Evolutionary conservation across 37 sponge, comb jelly and placozoan genomes (phyloP), one percentile per base, ranked within the genome.

Genomic region (Oscarella lobularis): DNA sequence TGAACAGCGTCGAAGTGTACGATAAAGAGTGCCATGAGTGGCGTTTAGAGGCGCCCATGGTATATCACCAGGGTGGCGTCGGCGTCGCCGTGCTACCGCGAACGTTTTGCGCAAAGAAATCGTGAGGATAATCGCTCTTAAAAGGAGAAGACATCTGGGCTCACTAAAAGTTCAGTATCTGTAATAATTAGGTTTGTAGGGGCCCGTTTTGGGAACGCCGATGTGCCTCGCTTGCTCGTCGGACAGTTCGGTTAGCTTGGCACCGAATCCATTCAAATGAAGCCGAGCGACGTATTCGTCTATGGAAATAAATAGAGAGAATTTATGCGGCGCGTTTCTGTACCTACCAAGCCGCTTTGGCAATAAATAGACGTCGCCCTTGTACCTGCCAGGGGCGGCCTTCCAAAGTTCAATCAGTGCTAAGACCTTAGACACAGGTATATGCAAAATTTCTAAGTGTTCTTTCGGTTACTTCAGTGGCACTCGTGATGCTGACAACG

Each of bases 251-350:
- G 90, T 86, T 34, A 93, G 78, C 72, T 84, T 89, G 31, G 89
- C 89, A 72, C 84, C 84, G 68, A 93, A 89, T 1, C 80, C 72
- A 27, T 84, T 80, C 35, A 93, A 66, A 66, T 93, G 94, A 0
- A 93, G 81, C 54, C 80, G 81, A 0, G 94, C 94, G 33, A 93
- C 94, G 78, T 93, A 86, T 77, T 93, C 94, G 75, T 93, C 91
- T 86, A 39, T 0, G 35, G 32, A 30, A 3, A 2, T 3, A 36
- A 41, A 3, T 54, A 36, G 29, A 35, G 31, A 74, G 20, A 9
- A 48, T 48, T 48, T 27, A 48, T 20, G 60, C 20, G 9, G 60
- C 9, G 60, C 20, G 20, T 4, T 5, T 34, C 31, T 5, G 6
- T 3, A 65, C 90, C 69, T 30, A 89, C 90, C 93, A 86, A 92